phyloP scores from a whole-genome alignment of 2,797 vertebrate species.

The Onychomys leucogaster region DNA sequence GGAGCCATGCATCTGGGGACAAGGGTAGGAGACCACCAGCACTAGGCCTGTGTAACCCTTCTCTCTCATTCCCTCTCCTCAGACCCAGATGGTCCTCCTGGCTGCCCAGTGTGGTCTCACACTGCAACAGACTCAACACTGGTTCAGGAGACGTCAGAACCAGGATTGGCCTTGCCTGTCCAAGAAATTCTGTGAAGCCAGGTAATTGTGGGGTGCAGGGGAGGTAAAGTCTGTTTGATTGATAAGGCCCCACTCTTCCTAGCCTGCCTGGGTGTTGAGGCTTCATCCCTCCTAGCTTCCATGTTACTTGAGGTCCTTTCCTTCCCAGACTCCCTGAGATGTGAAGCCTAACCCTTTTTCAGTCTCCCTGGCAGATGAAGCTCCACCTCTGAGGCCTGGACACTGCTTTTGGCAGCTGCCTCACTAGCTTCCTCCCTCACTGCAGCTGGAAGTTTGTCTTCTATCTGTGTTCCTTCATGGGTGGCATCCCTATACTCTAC shows the following conservation, averaged over 20 bases:
- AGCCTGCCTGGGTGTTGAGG: neutral
- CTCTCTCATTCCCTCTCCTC: neutral
- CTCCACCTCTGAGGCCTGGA: neutral
- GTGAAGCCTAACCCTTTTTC: neutral
- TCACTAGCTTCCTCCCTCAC: neutral
- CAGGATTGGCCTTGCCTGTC: constrained; percentile 91
- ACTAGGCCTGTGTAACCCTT: neutral
- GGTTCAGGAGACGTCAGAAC: constrained; percentile 93
- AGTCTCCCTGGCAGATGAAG: neutral
- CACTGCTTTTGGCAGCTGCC: neutral
- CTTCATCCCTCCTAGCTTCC: neutral
- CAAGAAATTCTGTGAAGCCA: constrained; percentile 91
- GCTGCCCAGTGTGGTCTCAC: constrained; percentile 84
- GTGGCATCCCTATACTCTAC: constrained; percentile 90
- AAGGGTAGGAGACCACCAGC: neutral
- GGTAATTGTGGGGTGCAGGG: constrained; percentile 26
- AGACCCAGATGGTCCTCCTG: constrained; percentile 70
- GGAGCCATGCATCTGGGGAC: neutral
- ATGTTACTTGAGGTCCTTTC: neutral
- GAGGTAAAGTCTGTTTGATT: neutral
- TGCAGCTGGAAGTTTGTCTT: constrained; percentile 95
- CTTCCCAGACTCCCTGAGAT: neutral
- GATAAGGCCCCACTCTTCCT: neutral
- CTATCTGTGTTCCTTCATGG: constrained; percentile 91
- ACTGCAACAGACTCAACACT: constrained; percentile 90